These are phyloP conservation scores for Drosophila diplacantha DNA, from an alignment of 2,888 invertebrate species.

Conservation along the genomic window DNA sequence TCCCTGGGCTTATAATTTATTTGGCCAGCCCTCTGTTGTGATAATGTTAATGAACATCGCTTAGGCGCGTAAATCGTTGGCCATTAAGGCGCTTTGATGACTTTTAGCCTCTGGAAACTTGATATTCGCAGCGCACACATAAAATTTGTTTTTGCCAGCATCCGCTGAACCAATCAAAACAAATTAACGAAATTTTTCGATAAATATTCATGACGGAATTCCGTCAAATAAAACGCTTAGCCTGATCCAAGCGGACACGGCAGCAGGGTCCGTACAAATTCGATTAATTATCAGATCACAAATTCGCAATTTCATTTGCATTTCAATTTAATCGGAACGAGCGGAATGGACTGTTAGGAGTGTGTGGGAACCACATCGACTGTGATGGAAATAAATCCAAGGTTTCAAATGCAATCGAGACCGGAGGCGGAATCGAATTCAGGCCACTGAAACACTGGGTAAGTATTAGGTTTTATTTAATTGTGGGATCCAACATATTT, in stretches of 20 bases:
- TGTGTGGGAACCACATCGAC: conserved; percentile 25
- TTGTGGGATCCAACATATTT: too few relatives aligned
- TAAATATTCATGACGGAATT: conserved; percentile 61
- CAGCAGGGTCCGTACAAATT: conserved; percentile 16
- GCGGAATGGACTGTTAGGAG: conserved; percentile 11
- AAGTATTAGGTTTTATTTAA: neutral
- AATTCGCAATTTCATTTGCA: conserved; percentile 54
- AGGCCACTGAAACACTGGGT: neutral
- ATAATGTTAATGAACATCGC: conserved; percentile 45
- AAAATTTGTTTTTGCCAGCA: conserved; percentile 33
- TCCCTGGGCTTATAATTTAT: conserved; percentile 15
- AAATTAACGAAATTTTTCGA: conserved; percentile 49
- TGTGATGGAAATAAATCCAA: conserved; percentile 18
- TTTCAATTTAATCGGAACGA: conserved; percentile 28
- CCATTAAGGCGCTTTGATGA: conserved; percentile 42
- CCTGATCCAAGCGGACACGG: conserved; percentile 3
- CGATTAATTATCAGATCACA: conserved; percentile 55
- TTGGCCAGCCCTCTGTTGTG: conserved; percentile 39
- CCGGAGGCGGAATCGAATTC: neutral
- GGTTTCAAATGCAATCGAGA: conserved; percentile 3
- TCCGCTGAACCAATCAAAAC: conserved; percentile 48
- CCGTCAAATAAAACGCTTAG: conserved; percentile 28
- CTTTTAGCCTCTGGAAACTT: conserved; percentile 43
- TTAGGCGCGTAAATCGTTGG: conserved; percentile 41
- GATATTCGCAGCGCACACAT: conserved; percentile 45